phyloP scores from a whole-genome alignment of 1,140 invertebrate species.

The Himalopsyche phryganea region DNA sequence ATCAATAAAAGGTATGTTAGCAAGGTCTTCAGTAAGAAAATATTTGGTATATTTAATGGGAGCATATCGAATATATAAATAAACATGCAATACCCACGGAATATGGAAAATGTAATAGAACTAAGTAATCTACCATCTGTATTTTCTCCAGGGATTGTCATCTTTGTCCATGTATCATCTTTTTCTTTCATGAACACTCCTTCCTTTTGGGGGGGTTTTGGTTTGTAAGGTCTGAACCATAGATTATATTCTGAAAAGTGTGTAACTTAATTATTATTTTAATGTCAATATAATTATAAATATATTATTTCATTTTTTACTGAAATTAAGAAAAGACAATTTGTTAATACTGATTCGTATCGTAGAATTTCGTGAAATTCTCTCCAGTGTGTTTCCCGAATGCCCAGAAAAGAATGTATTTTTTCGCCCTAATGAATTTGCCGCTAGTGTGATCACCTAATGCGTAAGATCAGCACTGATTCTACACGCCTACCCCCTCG shows the following conservation, averaged over 20 bases:
- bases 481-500: no score
- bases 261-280: no score
- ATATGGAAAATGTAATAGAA: not conserved
- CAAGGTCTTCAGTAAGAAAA: not conserved
- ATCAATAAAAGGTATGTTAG: not conserved
- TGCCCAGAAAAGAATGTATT: no score
- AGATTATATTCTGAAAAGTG: constrained; percentile 60
- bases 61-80: not conserved
- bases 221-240: constrained; percentile 58
- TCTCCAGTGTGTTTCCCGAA: no score
- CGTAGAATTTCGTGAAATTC: no score
- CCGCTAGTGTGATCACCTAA: no score
- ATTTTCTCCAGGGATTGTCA: constrained; percentile 65
- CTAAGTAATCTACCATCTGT: constrained; percentile 40
- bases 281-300: no score
- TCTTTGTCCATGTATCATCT: constrained; percentile 58
- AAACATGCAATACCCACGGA: not conserved
- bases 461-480: no score
- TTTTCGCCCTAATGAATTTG: no score
- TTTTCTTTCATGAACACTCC: constrained; percentile 47
- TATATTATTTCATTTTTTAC: no score
- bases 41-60: not conserved
- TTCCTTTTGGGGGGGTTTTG: constrained; percentile 37
- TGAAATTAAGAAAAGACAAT: constrained; percentile 1
- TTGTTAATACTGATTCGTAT: no score